Base-by-base conservation (phyloP, 92 coral and sea anemone genomes). In the Bergia sp. region DNA sequence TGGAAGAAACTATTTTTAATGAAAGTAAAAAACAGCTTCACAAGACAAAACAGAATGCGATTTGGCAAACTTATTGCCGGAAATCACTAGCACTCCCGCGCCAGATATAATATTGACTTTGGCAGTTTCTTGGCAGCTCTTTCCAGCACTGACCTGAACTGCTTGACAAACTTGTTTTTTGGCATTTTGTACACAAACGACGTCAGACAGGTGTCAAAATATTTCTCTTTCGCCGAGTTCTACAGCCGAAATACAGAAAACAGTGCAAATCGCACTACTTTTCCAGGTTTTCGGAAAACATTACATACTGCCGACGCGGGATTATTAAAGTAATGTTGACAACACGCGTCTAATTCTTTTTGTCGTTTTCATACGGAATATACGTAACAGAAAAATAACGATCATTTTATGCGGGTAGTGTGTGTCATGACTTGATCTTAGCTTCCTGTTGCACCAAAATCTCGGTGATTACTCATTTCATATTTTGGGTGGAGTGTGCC, bases 61-160 rank as follows among this genome's bases (percentile, higher is more conserved):
- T n/a, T n/a, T 72, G 76, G 2, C 76, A 7, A 71, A 72, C 37
- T 72, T 53, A 53, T 53, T 53, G 29, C 29, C 29, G 0, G 21
- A 18, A 75, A 75, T 72, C 16, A 44, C 40, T 39, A n/a, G 50
- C 79, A 75, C 79, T 13, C 16, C 16, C 49, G 40, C 47, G 21
- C 42, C 20, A 16, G 47, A 69, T 6, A 37, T 75, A 16, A 41
- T 75, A 75, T 75, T 75, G 40, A 75, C 47, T 16, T 75, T 75
- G 40, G 79, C 21, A 38, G 49, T 39, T 75, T 75, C 79, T 13
- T 75, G 23, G 79, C 79, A 40, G 74, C 79, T 75, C 79, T 75
- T 38, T 16, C 79, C 50, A 40, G 79, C 79, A 39, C n/a, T n/a
- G n/a, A n/a, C n/a, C 9, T 36, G 38, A n/a, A 69, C 36, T n/a